Evolutionary conservation across 1,140 invertebrate species (phyloP), one percentile per base, ranked within the genome.

Genomic region (Psix sp.): DNA sequence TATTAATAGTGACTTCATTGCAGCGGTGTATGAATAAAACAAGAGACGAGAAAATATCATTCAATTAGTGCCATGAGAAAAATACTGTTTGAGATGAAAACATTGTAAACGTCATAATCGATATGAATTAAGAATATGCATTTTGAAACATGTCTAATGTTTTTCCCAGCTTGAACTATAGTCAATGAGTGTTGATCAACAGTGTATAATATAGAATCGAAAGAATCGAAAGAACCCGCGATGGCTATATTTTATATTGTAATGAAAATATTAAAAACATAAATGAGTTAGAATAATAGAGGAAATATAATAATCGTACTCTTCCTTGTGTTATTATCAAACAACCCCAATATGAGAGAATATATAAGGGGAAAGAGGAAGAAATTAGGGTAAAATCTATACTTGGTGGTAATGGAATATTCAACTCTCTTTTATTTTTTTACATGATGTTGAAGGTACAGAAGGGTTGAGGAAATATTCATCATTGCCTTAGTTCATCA

Each of bases 351-450:
- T 54, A 54, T 54, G 51, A 52, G 31, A 21, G 48, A 20, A 65
- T 59, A 59, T 45, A 17, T 45, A 26, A 73, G 45, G 67, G 43
- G 43, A 38, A 42, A 36, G 40, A 20, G 15, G 11, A 67, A 54
- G 29, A 43, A 56, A 45, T 38, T 48, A 63, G 52, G 57, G 57
- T 20, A 51, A 73, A 67, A 74, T 68, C 72, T 68, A 68, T 74
- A 68, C 63, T 59, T 62, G 51, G 20, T 51, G 63, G 45, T 74
- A 68, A 74, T 68, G 57, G 59, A 74, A 74, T 74, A 68, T 33
- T 63, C 72, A 63, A 62, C 46, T 57, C 68, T 65, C 51, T 74
- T 74, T 74, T 74, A 65, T 74, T 74, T 74, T 74, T 67, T 74
- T 68, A 66, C 72, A 74, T 68, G 43, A 74, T 65, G 65, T 59